Percentiles rank a stretch among this genome's conserved stretches.
Evolutionary conservation across 2,797 vertebrate species (phyloP).

Genomic region (Syngnathus acus): DNA sequence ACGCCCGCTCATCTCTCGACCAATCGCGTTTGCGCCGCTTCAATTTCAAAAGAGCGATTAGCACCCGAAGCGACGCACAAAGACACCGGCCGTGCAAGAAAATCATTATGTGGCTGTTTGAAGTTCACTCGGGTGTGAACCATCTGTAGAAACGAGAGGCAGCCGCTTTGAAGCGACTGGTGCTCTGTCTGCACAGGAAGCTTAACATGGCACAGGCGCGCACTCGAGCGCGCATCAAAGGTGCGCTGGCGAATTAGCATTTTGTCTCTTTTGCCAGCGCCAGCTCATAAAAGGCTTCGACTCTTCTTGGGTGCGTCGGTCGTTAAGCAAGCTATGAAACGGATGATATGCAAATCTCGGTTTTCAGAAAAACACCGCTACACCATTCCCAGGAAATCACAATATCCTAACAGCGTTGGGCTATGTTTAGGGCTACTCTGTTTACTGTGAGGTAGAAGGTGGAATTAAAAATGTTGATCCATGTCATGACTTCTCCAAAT

Average conservation of each 20-base stretch:
- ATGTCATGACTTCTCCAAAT: not conserved
- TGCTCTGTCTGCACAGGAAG: constrained; percentile 18
- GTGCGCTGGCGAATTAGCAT: constrained; percentile 21
- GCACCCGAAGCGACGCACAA: not conserved
- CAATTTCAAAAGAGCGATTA: not conserved
- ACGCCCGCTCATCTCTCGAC: not conserved
- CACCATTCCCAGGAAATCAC: no score
- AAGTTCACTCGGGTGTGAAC: constrained; percentile 2
- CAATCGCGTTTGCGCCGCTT: not conserved
- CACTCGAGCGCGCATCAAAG: constrained; percentile 13
- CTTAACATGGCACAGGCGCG: constrained; percentile 29
- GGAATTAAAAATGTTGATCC: no score
- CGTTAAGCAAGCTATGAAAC: not conserved
- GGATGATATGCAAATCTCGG: not conserved
- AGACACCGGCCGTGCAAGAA: not conserved
- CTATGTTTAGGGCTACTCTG: no score
- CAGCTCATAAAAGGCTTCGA: not conserved
- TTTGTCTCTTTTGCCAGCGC: constrained; percentile 6
- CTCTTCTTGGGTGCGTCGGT: not conserved
- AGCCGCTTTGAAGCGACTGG: constrained; percentile 57
- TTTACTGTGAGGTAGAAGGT: no score
- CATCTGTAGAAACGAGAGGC: constrained; percentile 5
- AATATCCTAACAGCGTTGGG: no score
- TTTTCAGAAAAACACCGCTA: no score
- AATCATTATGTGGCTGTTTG: constrained; percentile 1